Base-by-base conservation (phyloP, 2,888 invertebrate species). In the Yponomeuta malinellus region DNA sequence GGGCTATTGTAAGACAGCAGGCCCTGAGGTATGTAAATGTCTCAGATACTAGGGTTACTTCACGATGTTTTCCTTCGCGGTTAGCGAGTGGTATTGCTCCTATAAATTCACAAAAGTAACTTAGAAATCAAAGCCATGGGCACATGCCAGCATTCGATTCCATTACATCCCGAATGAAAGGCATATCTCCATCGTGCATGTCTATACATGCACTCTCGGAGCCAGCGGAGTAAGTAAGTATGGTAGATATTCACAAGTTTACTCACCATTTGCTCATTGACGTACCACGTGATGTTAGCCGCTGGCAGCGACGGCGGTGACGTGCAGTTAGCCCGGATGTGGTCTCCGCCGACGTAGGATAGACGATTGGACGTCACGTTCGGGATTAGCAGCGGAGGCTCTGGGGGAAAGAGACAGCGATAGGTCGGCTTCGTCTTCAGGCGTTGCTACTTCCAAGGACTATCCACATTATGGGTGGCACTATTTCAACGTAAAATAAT, bases 211-310 rank as follows among this genome's bases (percentile, higher is more conserved):
- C 23, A 23, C 23, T 23, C 23, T 23, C 23, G 23, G 23, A 23
- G 23, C 23, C 23, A 23, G 0, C 23, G 23, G 23, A 23, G 23
- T 23, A 23, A 23, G 23, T 23, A 43, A 43, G 43, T 43, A 43
- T 43, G 43, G 43, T 1, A 43, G 43, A 8, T 3, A 43, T 59
- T 9, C 52, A 59, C 3, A 15, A 3, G 1, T 15, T 1, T 37
- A 76, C 81, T 81, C 76, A 93, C 93, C 92, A 89, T 88, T 78
- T 93, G 92, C 75, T 94, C 94, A 78, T 94, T 94, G 90, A 94
- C 94, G 87, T 87, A 94, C 93, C 94, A 94, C 78, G 94, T 94
- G 79, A 94, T 88, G 77, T 94, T 94, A 66, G 94, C 93, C 5
- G 94, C 94, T 2, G 94, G 94, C n/a, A 92, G 89, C 0, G 94